Evolutionary conservation across 2,797 vertebrate genomes (phyloP).

Genomic region (Urocyon cinereoargenteus): DNA sequence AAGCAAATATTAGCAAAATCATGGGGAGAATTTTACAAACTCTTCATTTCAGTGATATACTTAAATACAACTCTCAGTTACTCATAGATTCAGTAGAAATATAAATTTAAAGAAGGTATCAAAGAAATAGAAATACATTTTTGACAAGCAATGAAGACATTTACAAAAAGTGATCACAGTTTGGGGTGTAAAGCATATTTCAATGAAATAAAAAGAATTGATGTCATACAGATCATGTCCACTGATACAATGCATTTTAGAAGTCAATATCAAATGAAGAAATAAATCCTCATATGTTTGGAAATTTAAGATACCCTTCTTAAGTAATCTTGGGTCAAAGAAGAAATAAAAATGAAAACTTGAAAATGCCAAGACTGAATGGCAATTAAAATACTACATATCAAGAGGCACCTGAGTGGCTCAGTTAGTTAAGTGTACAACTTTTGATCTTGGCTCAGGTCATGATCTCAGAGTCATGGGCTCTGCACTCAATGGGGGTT

Average conservation of each 20-base stretch:
- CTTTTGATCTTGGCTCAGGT: not conserved
- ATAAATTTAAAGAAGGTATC: not conserved
- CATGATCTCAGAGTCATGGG: not conserved
- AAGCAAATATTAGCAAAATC: not conserved
- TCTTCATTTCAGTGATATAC: not conserved
- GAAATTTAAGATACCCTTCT: not conserved
- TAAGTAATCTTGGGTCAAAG: not conserved
- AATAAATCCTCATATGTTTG: not conserved
- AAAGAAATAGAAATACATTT: not conserved
- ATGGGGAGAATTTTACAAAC: not conserved
- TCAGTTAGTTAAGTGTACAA: not conserved
- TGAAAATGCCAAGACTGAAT: not conserved
- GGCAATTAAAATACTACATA: not conserved
- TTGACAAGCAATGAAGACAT: not conserved
- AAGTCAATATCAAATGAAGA: not conserved
- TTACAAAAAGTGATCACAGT: not conserved
- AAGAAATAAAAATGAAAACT: not conserved
- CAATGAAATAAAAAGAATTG: not conserved
- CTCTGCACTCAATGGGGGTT: not conserved
- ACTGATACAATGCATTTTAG: not conserved
- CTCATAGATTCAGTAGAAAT: not conserved
- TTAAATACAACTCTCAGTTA: not conserved
- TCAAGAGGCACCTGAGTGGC: not conserved
- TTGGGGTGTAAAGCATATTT: not conserved
- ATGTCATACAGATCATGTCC: not conserved